Conservation (phyloP, 2,888 invertebrate species). For the Euzophera pinguis region DNA sequence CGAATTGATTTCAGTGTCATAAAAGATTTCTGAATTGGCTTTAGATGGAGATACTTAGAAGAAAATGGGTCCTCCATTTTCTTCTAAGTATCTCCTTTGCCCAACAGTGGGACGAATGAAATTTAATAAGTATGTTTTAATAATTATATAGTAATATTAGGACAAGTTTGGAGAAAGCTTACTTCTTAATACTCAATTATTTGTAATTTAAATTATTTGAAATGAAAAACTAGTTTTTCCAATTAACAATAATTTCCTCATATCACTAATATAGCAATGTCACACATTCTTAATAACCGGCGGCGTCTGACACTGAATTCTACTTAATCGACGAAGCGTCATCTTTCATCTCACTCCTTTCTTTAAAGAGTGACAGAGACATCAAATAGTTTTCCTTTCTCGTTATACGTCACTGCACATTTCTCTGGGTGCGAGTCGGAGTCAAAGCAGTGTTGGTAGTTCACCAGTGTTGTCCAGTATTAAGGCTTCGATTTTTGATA, state of each 20-base stretch:
- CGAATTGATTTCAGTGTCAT: too few species aligned
- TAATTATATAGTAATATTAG: too few species aligned
- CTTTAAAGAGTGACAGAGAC: conserved; percentile 49
- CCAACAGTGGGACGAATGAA: too few species aligned
- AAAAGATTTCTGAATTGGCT: too few species aligned
- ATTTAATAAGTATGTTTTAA: too few species aligned
- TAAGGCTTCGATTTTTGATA: conserved; percentile 57
- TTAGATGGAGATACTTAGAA: too few species aligned
- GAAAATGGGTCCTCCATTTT: too few species aligned
- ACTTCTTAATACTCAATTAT: too few species aligned
- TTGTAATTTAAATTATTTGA: background rate
- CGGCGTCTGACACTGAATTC: conserved; percentile 68
- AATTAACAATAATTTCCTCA: conserved; percentile 5
- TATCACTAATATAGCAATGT: conserved; percentile 10
- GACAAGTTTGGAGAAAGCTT: too few species aligned
- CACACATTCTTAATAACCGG: conserved; percentile 30
- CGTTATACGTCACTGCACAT: conserved; percentile 67
- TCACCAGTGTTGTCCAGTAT: conserved; percentile 61
- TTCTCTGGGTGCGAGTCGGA: conserved; percentile 59
- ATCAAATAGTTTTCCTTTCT: conserved; percentile 68
- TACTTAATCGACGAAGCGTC: conserved; percentile 66
- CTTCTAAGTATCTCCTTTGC: too few species aligned
- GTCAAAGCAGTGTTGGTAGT: conserved; percentile 66
- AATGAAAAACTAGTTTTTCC: background rate
- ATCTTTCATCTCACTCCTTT: conserved; percentile 51